Base-by-base conservation (phyloP, 2,888 invertebrate species). In the Mythimna pallens region DNA sequence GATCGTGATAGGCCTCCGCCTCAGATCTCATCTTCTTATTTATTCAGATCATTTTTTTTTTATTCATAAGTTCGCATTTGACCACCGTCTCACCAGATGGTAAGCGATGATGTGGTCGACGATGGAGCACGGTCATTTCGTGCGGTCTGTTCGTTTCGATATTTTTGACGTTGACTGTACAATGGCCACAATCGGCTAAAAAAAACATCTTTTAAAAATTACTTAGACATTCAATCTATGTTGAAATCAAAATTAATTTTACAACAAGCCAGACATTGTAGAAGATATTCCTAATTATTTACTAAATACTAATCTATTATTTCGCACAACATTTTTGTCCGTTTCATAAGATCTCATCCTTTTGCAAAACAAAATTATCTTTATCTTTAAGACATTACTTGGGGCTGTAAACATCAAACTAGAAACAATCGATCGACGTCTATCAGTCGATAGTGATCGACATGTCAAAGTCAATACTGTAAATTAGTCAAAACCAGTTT, bases 241-340 rank as follows among this genome's bases (percentile, higher is more conserved):
- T 54, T 9, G 3, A n/a, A 54, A n/a, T 10, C 22, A 22, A 22
- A 22, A 12, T 12, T 54, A 2, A 22, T 54, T 54, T 12, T 6
- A 54, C 22, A 22, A 9, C 25, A 25, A 55, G 14, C 6, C 47
- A 47, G 20, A 47, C 2, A 30, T 30, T 40, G 9, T 61, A 8
- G 3, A 30, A 54, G 6, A 36, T 12, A 30, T 22, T n/a, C 20
- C 5, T 68, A 66, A 47, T 47, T 47, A 47, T n/a, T 20, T 8
- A 78, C 69, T 61, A 77, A 43, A 43, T 40, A 65, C 65, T 57
- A 65, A 57, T 63, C 30, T 66, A 62, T 14, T 65, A 65, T 57
- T 43, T 73, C 54, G 54, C 63, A 64, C 55, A 76, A 76, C 62
- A 3, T 52, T 74, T 72, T 77, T 77, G 77, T 77, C 81, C 81